phyloP scores from a whole-genome alignment of 2,113 vertebrate species.

The Macroglossus sobrinus region DNA sequence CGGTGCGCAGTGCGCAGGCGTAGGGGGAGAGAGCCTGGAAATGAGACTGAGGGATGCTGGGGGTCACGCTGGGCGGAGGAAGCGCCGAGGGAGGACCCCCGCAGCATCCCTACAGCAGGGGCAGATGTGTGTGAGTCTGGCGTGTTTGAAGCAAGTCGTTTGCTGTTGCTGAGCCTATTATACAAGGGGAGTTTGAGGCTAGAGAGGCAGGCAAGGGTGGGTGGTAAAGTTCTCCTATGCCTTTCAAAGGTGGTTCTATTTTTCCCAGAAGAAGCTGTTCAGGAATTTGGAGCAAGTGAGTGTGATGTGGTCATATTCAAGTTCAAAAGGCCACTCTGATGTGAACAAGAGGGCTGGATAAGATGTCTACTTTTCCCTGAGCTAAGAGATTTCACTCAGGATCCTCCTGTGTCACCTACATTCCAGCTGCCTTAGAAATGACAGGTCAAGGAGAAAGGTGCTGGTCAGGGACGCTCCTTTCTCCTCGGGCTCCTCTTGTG shows the following conservation, averaged over 20 bases:
- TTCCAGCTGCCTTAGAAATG: background rate
- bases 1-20: background rate
- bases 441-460: accelerated
- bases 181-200: background rate
- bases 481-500: background rate
- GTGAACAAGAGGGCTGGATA: background rate
- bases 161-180: background rate
- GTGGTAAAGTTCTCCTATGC: too few relatives aligned
- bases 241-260: background rate
- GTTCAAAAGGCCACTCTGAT: background rate
- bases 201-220: background rate
- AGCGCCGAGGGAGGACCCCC: background rate
- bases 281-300: background rate
- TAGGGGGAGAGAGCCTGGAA: background rate
- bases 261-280: background rate
- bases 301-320: background rate
- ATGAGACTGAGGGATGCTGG: background rate
- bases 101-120: accelerated
- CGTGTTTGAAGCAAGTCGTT: background rate
- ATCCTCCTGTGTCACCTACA: background rate
- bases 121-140: accelerated
- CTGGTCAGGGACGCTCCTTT: background rate
- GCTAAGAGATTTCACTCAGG: background rate
- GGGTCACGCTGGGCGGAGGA: background rate
- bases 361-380: background rate